Evolutionary conservation across 2,113 vertebrate species (phyloP), one percentile per base, ranked within the genome.

Genomic region (Vicugna pacos): DNA sequence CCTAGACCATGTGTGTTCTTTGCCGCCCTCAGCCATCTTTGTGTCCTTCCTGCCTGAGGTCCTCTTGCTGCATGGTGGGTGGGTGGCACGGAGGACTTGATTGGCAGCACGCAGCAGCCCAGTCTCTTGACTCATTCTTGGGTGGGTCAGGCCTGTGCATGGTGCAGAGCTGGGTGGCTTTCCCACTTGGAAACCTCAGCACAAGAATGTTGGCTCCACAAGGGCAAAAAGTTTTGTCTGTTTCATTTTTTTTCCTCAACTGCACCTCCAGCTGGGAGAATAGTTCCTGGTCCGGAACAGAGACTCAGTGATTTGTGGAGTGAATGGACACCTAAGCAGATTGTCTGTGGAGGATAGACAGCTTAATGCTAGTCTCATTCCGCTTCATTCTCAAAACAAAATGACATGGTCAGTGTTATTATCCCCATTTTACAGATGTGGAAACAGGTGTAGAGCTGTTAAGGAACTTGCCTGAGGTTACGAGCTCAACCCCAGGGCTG

Each of bases 51-150:
- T 60, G 10, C 14, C 26, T 15, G 9, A 5, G 26, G 26, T 69
- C 38, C 22, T 30, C n/a, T 48, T 2, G 35, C 38, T 26, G 14
- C 5, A 0, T 7, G 24, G 15, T 4, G 4, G 24, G 4, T 32
- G 26, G 48, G 28, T 17, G 9, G 30, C 32, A 1, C 4, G 35
- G 35, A 56, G 75, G 46, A 28, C 9, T 17, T n/a, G 8, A 42
- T 8, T 7, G 11, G 38, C 32, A 17, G 0, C 52, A n/a, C 77
- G 52, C 32, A 62, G 0, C 76, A 19, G 11, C 60, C 70, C 22
- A 38, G 38, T 2, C 20, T 79, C 28, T 54, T 42, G 42, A 30
- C n/a, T 60, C 32, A 24, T 32, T 35, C 89, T 56, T 20, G 22
- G 48, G 12, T 1, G 15, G 52, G 17, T n/a, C 16, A 14, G 22